These are phyloP conservation scores for Erythrocercus mccallii DNA, from an alignment of 2,113 vertebrate species.

Conservation along the genomic window DNA sequence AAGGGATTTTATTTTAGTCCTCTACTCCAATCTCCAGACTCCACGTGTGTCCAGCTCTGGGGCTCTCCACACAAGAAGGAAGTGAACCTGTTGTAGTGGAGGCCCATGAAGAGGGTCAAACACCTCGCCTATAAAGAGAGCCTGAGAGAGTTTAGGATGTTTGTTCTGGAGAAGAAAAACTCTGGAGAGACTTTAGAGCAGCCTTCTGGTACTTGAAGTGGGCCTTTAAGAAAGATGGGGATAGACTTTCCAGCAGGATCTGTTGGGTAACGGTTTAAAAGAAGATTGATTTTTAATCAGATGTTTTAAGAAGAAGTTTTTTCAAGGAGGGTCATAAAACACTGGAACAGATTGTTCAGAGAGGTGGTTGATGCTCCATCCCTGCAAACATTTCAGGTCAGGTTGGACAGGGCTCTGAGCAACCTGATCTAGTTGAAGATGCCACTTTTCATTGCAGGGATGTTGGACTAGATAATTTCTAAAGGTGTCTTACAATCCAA, in stretches of 20 bases:
- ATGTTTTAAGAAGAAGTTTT: neutral
- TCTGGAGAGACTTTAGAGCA: neutral
- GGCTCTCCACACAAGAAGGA: neutral
- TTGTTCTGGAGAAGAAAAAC: neutral
- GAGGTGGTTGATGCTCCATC: no score
- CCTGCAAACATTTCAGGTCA: neutral
- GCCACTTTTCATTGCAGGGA: neutral
- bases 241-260: neutral
- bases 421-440: neutral
- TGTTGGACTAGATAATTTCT: neutral
- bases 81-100: neutral
- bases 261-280: neutral
- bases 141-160: neutral
- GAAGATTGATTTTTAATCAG: neutral
- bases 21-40: neutral
- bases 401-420: neutral
- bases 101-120: neutral
- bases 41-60: neutral
- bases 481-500: neutral
- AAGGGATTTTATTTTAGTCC: neutral
- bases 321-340: neutral
- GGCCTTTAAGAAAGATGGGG: neutral
- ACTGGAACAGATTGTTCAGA: neutral
- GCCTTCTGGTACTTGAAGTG: neutral
- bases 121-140: neutral